A percentile compares a stretch with the other conserved stretches of the same genome.
Conservation (phyloP, 2,113 vertebrate species). For the Lipophrys pholis region DNA sequence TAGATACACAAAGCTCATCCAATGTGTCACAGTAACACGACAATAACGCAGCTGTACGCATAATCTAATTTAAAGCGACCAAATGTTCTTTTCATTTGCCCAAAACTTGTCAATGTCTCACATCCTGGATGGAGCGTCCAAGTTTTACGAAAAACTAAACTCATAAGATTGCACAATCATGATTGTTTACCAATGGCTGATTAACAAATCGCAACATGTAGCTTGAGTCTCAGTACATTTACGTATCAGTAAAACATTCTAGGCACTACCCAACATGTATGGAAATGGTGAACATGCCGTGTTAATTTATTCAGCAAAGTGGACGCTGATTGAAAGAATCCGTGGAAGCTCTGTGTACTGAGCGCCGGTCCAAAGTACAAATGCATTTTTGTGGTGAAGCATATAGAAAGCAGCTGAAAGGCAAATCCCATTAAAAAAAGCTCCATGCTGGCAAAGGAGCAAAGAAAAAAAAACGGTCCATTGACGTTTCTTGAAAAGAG, state of each 20-base stretch:
- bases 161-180: too few relatives aligned
- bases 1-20: too few relatives aligned
- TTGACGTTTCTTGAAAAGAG: conserved; percentile 44
- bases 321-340: conserved; percentile 37
- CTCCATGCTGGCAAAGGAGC: neutral
- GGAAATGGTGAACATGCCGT: conserved; percentile 1
- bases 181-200: too few relatives aligned
- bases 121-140: too few relatives aligned
- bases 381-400: conserved; percentile 49
- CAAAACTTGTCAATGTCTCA: too few relatives aligned
- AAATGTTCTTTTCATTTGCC: too few relatives aligned
- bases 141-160: too few relatives aligned
- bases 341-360: neutral
- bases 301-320: conserved; percentile 23
- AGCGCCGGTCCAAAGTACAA: conserved; percentile 14
- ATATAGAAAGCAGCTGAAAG: conserved; percentile 51
- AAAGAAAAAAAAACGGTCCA: conserved; percentile 12
- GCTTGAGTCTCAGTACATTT: too few relatives aligned
- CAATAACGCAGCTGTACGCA: too few relatives aligned
- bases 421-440: conserved; percentile 31
- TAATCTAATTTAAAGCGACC: too few relatives aligned
- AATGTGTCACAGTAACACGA: too few relatives aligned
- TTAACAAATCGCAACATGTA: neutral
- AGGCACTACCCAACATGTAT: neutral
- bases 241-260: neutral